Evolutionary conservation across 2,888 invertebrate genomes (phyloP).

Genomic region (Harpalus rufipes): DNA sequence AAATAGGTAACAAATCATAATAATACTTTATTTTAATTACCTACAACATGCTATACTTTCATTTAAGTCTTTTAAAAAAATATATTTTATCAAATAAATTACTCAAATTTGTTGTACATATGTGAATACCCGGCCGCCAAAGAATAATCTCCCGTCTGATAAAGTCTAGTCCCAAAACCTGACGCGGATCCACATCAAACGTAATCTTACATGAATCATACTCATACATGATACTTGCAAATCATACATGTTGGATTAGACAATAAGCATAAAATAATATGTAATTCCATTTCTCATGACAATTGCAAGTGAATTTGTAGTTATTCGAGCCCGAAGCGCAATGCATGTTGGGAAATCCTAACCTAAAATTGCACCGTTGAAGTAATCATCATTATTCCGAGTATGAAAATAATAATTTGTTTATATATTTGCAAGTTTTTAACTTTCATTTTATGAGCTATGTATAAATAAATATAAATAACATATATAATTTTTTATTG

Average conservation of each 20-base stretch:
- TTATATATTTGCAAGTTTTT: background rate
- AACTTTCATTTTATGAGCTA: too few relatives aligned
- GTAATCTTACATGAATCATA: conserved; percentile 17
- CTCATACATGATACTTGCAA: too few relatives aligned
- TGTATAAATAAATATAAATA: too few relatives aligned
- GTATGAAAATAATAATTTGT: conserved; percentile 4
- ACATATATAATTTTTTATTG: too few relatives aligned
- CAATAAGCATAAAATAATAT: conserved; percentile 8
- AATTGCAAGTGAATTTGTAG: background rate
- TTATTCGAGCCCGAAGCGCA: background rate
- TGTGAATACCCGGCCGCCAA: background rate
- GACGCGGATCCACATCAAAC: background rate
- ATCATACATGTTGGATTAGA: background rate
- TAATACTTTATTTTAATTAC: background rate
- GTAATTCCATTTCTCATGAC: conserved; percentile 16
- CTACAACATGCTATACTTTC: background rate
- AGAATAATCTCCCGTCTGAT: background rate
- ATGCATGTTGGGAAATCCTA: conserved; percentile 34
- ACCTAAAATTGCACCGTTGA: conserved; percentile 9
- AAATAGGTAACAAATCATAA: too few relatives aligned
- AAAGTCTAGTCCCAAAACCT: conserved; percentile 28
- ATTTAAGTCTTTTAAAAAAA: background rate
- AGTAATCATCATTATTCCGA: conserved; percentile 32
- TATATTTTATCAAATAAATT: background rate
- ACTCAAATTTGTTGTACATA: background rate